Evolutionary conservation across 2,113 vertebrate genomes (phyloP).

Genomic region (Zosterops borbonicus): DNA sequence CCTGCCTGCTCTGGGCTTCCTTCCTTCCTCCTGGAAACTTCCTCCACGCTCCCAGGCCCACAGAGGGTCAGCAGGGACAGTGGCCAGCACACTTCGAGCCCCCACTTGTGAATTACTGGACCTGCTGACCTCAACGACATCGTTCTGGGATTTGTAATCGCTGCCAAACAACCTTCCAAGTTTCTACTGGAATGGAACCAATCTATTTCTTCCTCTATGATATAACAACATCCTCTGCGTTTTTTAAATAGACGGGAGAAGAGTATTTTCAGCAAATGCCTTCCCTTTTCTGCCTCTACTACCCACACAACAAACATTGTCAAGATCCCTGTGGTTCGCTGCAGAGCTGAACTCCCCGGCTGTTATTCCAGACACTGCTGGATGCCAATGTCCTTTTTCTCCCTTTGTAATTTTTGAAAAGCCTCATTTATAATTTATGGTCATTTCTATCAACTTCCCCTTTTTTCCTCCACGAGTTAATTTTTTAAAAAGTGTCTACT

Average conservation of each 20-base stretch:
- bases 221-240: conserved; percentile 44
- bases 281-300: conserved; percentile 41
- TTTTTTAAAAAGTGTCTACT: not conserved
- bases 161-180: not conserved
- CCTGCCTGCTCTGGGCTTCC: fast-evolving
- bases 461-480: not conserved
- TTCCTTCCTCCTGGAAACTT: not conserved
- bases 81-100: not conserved
- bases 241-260: conserved; percentile 22
- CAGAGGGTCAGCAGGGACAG: fast-evolving
- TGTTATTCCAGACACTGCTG: conserved; percentile 58
- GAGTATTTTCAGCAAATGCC: conserved; percentile 52
- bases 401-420: conserved; percentile 45
- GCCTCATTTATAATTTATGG: conserved; percentile 58
- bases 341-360: conserved; percentile 20
- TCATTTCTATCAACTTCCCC: conserved; percentile 28
- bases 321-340: not conserved
- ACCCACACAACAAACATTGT: conserved; percentile 8
- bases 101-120: not conserved
- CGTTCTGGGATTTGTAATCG: not conserved
- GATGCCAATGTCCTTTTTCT: conserved; percentile 47
- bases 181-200: not conserved
- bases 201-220: not conserved
- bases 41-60: fast-evolving
- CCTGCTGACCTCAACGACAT: not conserved